Evolutionary conservation across 1,140 invertebrate species (phyloP).

Genomic region (Elymnias hypermnestra): DNA sequence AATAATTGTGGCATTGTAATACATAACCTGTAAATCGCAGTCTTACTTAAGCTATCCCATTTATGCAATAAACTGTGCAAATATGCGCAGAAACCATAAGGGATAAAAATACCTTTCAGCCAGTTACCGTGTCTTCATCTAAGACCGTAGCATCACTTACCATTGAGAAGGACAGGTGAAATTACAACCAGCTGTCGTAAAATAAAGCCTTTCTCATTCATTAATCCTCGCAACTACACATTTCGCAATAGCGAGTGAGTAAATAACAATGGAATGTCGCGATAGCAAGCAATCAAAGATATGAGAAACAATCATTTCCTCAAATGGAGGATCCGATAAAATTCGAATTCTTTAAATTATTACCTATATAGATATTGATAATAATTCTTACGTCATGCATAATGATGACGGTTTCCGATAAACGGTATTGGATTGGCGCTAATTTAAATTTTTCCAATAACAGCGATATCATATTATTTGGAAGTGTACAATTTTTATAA

Average conservation of each 20-base stretch:
- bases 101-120: too few species aligned
- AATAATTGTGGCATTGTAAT: too few species aligned
- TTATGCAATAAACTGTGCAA: too few species aligned
- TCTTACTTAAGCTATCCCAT: too few species aligned
- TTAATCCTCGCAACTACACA: too few species aligned
- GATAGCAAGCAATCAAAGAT: slow-evolving; percentile 54
- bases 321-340: slow-evolving; percentile 35
- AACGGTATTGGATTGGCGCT: slow-evolving; percentile 11
- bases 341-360: slow-evolving; percentile 51
- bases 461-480: slow-evolving; percentile 1
- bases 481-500: background rate
- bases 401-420: slow-evolving; percentile 15
- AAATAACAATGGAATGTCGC: slow-evolving; percentile 36
- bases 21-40: too few species aligned
- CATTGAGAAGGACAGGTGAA: too few species aligned
- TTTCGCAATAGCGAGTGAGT: slow-evolving; percentile 10
- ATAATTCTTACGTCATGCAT: slow-evolving; percentile 21
- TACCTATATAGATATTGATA: slow-evolving; percentile 33
- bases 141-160: too few species aligned
- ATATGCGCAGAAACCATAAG: too few species aligned
- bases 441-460: slow-evolving; percentile 15
- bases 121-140: too few species aligned
- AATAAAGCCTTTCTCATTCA: too few species aligned
- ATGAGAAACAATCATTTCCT: slow-evolving; percentile 44
- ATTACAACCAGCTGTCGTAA: too few species aligned